Evolutionary conservation across 1,140 invertebrate species (phyloP).

Genomic region (Diprion similis): DNA sequence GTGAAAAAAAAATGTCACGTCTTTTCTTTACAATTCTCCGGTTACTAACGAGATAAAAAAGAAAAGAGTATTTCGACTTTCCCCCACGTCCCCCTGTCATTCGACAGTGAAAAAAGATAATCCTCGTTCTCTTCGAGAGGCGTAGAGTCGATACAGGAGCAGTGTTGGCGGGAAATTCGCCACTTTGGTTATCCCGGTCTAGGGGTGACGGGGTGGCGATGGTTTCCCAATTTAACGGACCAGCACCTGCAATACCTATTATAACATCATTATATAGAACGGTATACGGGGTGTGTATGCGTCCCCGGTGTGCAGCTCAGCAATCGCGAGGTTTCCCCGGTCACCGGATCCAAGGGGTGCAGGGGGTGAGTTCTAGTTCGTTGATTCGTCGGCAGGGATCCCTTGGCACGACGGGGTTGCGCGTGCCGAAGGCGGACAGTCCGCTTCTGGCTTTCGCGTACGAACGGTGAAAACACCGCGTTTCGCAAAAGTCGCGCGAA

Average conservation of each 20-base stretch:
- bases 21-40: no score
- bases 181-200: not conserved
- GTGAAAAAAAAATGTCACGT: no score
- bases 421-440: not conserved
- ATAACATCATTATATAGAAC: slow-evolving; percentile 52
- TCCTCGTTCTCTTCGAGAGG: no score
- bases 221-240: slow-evolving; percentile 54
- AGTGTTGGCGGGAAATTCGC: not conserved
- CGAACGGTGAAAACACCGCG: not conserved
- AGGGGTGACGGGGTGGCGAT: slow-evolving; percentile 25
- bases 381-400: not conserved
- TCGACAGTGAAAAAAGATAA: no score
- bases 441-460: not conserved
- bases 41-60: no score
- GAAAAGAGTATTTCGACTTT: no score
- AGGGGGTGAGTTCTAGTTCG: not conserved
- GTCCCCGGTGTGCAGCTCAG: not conserved
- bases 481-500: not conserved
- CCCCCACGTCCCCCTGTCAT: no score
- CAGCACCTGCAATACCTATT: slow-evolving; percentile 53
- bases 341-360: not conserved
- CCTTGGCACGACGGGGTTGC: not conserved
- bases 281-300: slow-evolving; percentile 6
- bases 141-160: no score
- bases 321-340: not conserved